These are phyloP conservation scores for Darevskia mixta DNA, from an alignment of 2,797 vertebrate genomes.

Conservation along the genomic window DNA sequence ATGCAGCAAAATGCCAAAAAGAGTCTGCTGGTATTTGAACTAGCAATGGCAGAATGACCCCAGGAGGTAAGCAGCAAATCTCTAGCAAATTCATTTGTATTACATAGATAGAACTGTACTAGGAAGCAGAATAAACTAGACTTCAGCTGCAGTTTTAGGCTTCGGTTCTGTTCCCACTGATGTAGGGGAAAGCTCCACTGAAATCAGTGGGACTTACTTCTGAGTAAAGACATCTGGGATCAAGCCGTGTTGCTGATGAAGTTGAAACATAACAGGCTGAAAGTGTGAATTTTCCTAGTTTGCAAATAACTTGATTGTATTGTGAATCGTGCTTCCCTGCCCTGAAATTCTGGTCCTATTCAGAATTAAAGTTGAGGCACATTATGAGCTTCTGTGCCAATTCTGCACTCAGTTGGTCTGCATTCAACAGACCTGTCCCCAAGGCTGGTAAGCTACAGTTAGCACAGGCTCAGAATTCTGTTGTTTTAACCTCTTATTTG, in stretches of 20 bases:
- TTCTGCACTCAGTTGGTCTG: background rate
- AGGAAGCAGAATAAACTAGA: background rate
- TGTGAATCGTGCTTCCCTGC: background rate
- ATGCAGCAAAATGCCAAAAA: slow-evolving; percentile 25
- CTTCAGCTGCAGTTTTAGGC: background rate
- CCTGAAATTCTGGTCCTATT: background rate
- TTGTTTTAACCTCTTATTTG: background rate
- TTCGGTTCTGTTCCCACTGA: too few relatives aligned
- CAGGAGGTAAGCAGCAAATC: slow-evolving; percentile 21
- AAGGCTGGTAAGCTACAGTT: background rate
- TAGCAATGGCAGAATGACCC: slow-evolving; percentile 14
- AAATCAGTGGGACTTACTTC: too few relatives aligned
- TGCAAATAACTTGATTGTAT: background rate
- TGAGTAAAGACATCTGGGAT: too few relatives aligned
- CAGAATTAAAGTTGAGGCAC: background rate
- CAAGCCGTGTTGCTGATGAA: background rate
- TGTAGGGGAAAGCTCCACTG: too few relatives aligned
- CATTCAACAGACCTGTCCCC: background rate
- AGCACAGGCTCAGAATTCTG: background rate
- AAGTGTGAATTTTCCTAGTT: background rate
- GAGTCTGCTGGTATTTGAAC: slow-evolving; percentile 33
- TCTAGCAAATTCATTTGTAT: background rate
- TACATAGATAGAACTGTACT: background rate
- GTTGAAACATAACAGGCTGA: background rate
- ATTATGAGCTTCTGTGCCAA: background rate